A percentile compares a stretch with the other conserved stretches of the same genome.
These are phyloP conservation scores for Chionodraco myersi DNA, from an alignment of 2,113 vertebrate genomes.

Conservation along the genomic window DNA sequence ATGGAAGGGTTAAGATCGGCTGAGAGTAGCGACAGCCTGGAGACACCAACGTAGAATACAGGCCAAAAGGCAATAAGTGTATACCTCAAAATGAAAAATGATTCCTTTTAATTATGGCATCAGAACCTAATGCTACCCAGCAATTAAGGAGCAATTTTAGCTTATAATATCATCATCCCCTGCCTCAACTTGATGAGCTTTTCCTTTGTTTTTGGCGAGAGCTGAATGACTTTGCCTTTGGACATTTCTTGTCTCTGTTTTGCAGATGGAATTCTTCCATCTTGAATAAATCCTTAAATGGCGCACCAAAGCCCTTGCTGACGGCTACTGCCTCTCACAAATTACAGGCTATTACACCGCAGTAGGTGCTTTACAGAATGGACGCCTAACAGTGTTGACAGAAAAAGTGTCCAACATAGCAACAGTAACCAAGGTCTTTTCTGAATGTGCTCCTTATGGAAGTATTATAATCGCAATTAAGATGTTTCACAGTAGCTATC, in stretches of 20 bases:
- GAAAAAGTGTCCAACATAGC: not conserved
- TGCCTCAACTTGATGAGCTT: not conserved
- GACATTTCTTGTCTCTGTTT: conserved; percentile 55
- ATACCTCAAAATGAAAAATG: conserved; percentile 14
- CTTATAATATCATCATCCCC: conserved; percentile 19
- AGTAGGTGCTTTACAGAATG: conserved; percentile 8
- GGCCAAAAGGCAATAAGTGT: not conserved
- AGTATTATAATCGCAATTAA: conserved; percentile 18
- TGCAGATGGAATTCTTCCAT: conserved; percentile 50
- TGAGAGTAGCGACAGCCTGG: not conserved
- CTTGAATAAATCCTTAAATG: conserved; percentile 56
- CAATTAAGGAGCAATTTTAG: conserved; percentile 8
- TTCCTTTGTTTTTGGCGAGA: conserved; percentile 12
- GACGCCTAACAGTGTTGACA: not conserved
- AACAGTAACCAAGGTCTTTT: conserved; percentile 5
- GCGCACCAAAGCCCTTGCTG: conserved; percentile 51
- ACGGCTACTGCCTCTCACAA: conserved; percentile 36
- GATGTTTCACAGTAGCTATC: conserved; percentile 9
- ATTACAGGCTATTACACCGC: conserved; percentile 40
- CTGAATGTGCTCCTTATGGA: conserved; percentile 15
- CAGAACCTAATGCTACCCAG: conserved; percentile 21
- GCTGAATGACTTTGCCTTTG: conserved; percentile 64
- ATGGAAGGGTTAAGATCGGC: not conserved
- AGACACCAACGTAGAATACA: not conserved
- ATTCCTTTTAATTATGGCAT: conserved; percentile 1